Evolutionary conservation across 2,888 invertebrate species (phyloP), one percentile per base, ranked within the genome.

Genomic region (Cataglyphis altisquamis): DNA sequence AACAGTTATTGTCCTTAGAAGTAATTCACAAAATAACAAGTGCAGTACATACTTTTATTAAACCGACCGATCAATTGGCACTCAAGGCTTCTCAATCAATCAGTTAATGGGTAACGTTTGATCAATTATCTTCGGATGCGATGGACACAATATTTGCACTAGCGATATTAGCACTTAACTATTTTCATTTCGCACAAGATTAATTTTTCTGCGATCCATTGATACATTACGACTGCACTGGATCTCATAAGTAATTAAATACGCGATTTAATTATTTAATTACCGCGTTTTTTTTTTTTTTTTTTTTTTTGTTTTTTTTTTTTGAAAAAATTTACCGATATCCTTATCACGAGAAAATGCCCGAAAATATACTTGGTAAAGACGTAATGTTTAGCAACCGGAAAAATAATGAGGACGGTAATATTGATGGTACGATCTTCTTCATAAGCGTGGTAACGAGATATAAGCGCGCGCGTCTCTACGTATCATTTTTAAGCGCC

Each of bases 391-490:
- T 86, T 74, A 77, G 29, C 78, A 70, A 81, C 70, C 82, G 75
- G 84, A 84, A 88, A 88, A 84, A 82, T 85, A 74, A 90, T 84
- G 84, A 64, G 86, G 84, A 83, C 84, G 84, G 86, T 86, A 86
- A 86, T 87, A 85, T 89, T 78, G 85, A 84, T 73, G 83, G 86
- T 83, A 88, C 60, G 84, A 86, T 84, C 82, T 83, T 60, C 83
- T 88, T 91, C 87, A 91, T 90, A 88, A 91, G 73, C 91, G 91
- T 91, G 91, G 91, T 88, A 91, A 91, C 87, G 87, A 89, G 88
- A 86, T 78, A 72, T 72, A 68, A 63, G 66, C 68, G 85, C 77
- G 73, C 82, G 73, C 82, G 75, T 78, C 70, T 68, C 63, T 83
- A 68, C 84, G 86, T 91, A 87, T 88, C 91, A 77, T 73, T 89